phyloP scores from a whole-genome alignment of 2,113 vertebrate species.

The Pongo pygmaeus region DNA sequence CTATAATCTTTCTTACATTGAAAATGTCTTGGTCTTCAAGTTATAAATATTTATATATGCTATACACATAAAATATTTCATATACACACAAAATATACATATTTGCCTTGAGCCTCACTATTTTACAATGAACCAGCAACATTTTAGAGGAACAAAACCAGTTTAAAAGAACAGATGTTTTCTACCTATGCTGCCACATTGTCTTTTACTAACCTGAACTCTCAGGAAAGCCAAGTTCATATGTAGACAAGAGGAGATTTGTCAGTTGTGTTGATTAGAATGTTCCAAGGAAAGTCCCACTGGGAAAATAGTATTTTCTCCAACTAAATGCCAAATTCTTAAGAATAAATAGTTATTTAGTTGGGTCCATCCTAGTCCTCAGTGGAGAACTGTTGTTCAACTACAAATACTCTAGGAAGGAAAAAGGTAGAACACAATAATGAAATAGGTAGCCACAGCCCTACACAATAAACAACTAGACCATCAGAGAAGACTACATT shows the following conservation, averaged over 20 bases:
- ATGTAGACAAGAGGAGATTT: not conserved
- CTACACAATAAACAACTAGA: not conserved
- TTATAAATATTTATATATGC: slow-evolving; percentile 8
- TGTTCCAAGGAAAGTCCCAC: not conserved
- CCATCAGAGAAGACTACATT: not conserved
- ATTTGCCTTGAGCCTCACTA: not conserved
- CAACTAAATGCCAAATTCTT: not conserved
- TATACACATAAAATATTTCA: not conserved
- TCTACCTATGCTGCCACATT: not conserved
- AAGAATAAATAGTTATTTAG: not conserved
- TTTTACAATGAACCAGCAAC: not conserved
- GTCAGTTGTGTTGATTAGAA: not conserved
- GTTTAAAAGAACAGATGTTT: not conserved
- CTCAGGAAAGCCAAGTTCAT: not conserved
- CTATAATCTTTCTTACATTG: not conserved
- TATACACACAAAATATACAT: not conserved
- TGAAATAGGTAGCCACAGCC: not conserved
- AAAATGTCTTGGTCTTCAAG: slow-evolving; percentile 31
- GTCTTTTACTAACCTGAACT: not conserved
- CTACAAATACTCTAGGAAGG: not conserved
- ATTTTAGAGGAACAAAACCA: not conserved
- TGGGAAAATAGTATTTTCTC: not conserved
- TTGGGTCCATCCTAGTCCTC: not conserved
- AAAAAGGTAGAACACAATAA: not conserved
- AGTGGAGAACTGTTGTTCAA: not conserved